Evolutionary conservation across 1,140 invertebrate genomes (phyloP).

Genomic region (Steinernema khuongi): DNA sequence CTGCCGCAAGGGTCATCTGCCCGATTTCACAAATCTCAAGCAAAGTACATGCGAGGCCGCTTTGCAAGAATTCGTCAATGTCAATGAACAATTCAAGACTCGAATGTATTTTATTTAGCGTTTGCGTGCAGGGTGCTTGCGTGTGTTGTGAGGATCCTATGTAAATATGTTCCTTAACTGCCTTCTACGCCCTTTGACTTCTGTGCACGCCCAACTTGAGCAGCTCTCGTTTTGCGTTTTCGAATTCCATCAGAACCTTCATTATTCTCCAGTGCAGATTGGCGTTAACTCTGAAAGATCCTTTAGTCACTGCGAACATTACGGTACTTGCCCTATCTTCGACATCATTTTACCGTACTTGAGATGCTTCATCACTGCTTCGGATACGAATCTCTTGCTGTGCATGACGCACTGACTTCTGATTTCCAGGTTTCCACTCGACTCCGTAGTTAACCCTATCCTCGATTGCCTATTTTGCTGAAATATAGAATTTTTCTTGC

Average conservation of each 20-base stretch:
- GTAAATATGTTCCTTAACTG: not conserved
- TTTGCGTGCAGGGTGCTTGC: not conserved
- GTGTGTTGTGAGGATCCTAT: not conserved
- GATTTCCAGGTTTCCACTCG: constrained; percentile 28
- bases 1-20: not conserved
- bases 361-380: constrained; percentile 32
- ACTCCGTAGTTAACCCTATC: constrained; percentile 33
- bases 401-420: constrained; percentile 31
- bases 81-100: constrained; percentile 37
- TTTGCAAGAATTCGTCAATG: constrained; percentile 38
- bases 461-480: constrained; percentile 37
- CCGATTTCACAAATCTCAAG: constrained; percentile 18
- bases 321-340: constrained; percentile 35
- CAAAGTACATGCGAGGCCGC: constrained; percentile 25
- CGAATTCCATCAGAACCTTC: constrained; percentile 39
- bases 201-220: not conserved
- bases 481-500: no score
- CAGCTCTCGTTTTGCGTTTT: constrained; percentile 36
- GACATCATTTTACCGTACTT: constrained; percentile 35
- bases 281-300: constrained; percentile 30
- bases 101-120: constrained; percentile 44
- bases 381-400: constrained; percentile 40
- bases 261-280: constrained; percentile 38
- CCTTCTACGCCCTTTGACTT: not conserved
- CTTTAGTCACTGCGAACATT: not conserved